phyloP scores from a whole-genome alignment of 64 coral and sea anemone species.

The Porites australiensis region DNA sequence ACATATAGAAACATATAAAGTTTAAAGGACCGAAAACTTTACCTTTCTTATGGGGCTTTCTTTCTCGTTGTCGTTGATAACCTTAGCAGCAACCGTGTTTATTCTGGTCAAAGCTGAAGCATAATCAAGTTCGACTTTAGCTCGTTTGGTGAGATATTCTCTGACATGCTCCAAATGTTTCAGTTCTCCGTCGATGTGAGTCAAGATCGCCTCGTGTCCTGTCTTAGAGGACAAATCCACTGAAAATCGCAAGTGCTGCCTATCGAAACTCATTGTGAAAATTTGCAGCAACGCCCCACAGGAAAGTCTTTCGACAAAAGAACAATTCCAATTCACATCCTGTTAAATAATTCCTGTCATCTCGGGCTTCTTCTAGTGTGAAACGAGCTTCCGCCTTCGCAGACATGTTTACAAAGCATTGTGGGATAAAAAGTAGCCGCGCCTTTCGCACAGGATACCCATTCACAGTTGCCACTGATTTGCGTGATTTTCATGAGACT shows the following conservation, averaged over 20 bases:
- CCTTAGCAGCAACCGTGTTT: constrained; percentile 61
- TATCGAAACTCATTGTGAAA: constrained; percentile 10
- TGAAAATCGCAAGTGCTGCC: constrained; percentile 65
- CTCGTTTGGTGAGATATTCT: constrained; percentile 71
- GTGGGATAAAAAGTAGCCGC: constrained; percentile 32
- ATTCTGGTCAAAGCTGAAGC: constrained; percentile 81
- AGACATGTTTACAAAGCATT: not conserved
- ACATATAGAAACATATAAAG: not conserved
- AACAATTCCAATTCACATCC: constrained; percentile 34
- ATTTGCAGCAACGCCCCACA: not conserved
- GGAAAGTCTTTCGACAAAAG: not conserved
- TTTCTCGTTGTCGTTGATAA: constrained; percentile 62
- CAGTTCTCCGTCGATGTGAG: constrained; percentile 80
- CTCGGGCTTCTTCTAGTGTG: not conserved
- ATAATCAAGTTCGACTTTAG: constrained; percentile 87
- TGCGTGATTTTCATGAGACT: too few species aligned
- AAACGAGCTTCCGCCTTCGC: constrained; percentile 24
- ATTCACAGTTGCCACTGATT: too few species aligned
- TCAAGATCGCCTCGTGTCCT: constrained; percentile 87
- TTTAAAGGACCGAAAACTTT: not conserved
- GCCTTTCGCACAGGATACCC: not conserved
- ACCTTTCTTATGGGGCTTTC: constrained; percentile 87
- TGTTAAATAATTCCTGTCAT: not conserved
- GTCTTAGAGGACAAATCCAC: constrained; percentile 77
- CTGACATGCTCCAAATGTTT: constrained; percentile 82